Percentiles rank a stretch among this genome's conserved stretches.
These are phyloP conservation scores for Beris morrisii DNA, from an alignment of 2,888 invertebrate species.

Conservation along the genomic window DNA sequence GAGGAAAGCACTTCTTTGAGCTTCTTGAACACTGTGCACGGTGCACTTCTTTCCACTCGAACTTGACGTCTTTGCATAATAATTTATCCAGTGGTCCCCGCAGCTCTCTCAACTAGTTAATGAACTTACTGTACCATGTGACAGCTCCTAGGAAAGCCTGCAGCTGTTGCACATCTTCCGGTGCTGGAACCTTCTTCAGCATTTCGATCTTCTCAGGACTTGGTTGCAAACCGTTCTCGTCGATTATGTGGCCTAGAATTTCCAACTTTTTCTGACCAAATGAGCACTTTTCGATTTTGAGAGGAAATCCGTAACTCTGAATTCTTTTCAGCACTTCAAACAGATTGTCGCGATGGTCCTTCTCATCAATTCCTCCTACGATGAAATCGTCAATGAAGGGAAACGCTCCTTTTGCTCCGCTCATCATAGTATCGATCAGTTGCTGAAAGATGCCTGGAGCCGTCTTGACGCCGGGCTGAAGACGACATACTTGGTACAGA, in stretches of 20 bases:
- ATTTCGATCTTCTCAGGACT: too few relatives aligned
- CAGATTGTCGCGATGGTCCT: slow-evolving; percentile 4
- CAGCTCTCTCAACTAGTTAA: slow-evolving; percentile 34
- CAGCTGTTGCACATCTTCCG: too few relatives aligned
- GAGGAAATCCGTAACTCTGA: slow-evolving; percentile 5
- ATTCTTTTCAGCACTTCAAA: slow-evolving; percentile 9
- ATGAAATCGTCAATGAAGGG: slow-evolving; percentile 15
- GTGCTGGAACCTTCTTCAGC: too few relatives aligned
- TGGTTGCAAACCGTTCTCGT: too few relatives aligned
- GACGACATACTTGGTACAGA: neutral
- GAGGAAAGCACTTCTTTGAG: slow-evolving; percentile 38
- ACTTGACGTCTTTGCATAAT: slow-evolving; percentile 24
- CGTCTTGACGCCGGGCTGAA: neutral
- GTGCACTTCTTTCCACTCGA: neutral
- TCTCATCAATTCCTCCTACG: too few relatives aligned
- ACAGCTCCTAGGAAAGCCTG: too few relatives aligned
- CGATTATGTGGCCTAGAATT: neutral
- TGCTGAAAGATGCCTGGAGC: neutral
- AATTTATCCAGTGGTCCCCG: slow-evolving; percentile 38
- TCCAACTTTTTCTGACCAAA: slow-evolving; percentile 1
- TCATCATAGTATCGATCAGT: too few relatives aligned
- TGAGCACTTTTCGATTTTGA: slow-evolving; percentile 5
- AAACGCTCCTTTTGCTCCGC: slow-evolving; percentile 12
- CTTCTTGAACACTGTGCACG: slow-evolving; percentile 25
- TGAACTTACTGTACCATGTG: slow-evolving; percentile 40